Conservation (phyloP, 2,113 vertebrate genomes). For the Cavia aperea region DNA sequence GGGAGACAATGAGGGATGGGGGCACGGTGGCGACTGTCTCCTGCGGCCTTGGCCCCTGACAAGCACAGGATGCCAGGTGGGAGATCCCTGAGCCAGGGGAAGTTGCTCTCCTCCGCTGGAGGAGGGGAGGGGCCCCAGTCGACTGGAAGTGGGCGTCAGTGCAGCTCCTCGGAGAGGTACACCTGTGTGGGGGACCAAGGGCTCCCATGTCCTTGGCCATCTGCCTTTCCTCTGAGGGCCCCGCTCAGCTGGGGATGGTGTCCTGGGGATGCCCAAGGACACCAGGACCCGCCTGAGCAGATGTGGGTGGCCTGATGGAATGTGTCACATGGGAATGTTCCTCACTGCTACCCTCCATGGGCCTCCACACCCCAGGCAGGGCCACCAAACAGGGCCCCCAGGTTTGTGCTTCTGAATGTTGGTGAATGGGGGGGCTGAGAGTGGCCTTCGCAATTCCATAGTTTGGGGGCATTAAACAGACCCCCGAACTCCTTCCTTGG, state of each 20-base stretch:
- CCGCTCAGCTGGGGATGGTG: neutral
- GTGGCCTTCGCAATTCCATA: neutral
- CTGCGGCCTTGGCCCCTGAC: neutral
- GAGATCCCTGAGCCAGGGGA: conserved; percentile 56
- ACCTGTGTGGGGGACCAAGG: neutral
- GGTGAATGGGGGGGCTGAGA: conserved; percentile 1
- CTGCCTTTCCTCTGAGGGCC: neutral
- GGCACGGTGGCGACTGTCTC: conserved; percentile 24
- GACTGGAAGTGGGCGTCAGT: conserved; percentile 18
- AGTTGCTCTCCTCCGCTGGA: conserved; percentile 19
- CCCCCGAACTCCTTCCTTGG: neutral
- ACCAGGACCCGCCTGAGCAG: neutral
- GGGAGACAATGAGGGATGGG: neutral
- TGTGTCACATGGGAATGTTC: conserved; percentile 49
- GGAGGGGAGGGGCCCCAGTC: neutral
- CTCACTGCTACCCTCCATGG: neutral
- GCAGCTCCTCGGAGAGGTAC: neutral
- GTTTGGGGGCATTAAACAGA: neutral
- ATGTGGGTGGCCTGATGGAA: conserved; percentile 48
- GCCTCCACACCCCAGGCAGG: neutral
- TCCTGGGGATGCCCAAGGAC: neutral
- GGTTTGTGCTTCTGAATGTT: conserved; percentile 65
- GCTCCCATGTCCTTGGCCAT: neutral
- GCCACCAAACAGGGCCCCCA: neutral
- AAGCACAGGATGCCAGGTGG: conserved; percentile 34